Percentiles rank a stretch among this genome's conserved stretches.
phyloP scores from a whole-genome alignment of 2,113 vertebrate genomes.

The Plecotus auritus region DNA sequence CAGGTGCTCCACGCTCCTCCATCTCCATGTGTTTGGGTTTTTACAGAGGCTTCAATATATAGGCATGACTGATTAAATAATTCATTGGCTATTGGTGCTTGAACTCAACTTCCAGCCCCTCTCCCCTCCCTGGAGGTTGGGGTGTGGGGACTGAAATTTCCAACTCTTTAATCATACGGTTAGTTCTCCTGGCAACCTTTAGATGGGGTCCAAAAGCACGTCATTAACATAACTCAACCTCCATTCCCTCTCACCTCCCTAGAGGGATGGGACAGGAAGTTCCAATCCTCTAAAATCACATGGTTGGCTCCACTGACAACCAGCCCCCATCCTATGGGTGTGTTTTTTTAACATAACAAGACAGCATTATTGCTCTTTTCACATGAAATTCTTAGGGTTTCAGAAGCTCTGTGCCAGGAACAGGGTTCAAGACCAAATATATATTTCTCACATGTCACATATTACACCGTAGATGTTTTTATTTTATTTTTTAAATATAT shows the following conservation, averaged over 20 bases:
- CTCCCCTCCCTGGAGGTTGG: too few species aligned
- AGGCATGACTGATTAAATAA: not conserved
- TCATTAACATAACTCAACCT: not conserved
- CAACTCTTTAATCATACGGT: not conserved
- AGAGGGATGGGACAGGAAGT: not conserved
- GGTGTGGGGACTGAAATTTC: not conserved
- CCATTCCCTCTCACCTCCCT: not conserved
- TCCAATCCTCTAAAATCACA: not conserved
- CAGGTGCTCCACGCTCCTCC: not conserved
- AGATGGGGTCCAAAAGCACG: not conserved
- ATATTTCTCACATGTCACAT: not conserved
- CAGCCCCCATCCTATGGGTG: not conserved
- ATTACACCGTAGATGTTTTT: not conserved
- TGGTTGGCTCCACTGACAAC: too few species aligned
- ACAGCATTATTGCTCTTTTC: not conserved
- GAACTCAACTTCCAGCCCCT: not conserved
- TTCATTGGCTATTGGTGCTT: not conserved
- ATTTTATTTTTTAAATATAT: not conserved
- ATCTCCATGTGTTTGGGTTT: not conserved
- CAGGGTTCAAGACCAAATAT: not conserved
- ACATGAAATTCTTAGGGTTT: not conserved
- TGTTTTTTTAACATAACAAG: not conserved
- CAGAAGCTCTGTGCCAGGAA: not conserved
- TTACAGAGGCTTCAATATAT: not conserved
- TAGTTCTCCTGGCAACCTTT: not conserved